Conservation (phyloP, 2,888 invertebrate species). For the Xestia rhomboidea region DNA sequence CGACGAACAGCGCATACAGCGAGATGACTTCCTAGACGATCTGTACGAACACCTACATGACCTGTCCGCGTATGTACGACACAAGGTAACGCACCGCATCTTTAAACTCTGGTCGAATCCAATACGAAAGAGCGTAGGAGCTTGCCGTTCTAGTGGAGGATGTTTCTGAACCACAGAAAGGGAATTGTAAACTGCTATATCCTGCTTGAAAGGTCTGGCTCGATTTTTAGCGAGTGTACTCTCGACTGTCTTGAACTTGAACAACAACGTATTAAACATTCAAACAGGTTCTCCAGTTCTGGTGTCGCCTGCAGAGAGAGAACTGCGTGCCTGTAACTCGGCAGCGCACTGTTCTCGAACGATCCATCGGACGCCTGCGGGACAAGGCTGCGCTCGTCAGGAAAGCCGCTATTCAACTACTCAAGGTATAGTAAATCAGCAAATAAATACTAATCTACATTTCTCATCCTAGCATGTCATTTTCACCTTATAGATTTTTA, state of each 20-base stretch:
- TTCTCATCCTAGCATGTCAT: not conserved
- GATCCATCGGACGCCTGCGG: conserved; percentile 93
- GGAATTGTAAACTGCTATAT: not conserved
- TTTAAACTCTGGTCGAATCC: not conserved
- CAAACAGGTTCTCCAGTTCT: conserved; percentile 93
- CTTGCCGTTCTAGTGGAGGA: not conserved
- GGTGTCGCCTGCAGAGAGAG: conserved; percentile 94
- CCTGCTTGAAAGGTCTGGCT: not conserved
- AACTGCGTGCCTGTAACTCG: conserved; percentile 94
- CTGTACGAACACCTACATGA: conserved; percentile 96
- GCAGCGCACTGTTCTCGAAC: conserved; percentile 92
- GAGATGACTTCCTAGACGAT: conserved; percentile 95
- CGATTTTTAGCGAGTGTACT: not conserved
- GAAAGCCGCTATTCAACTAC: conserved; percentile 95
- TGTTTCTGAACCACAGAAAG: not conserved
- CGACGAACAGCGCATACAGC: conserved; percentile 92
- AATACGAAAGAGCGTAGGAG: not conserved
- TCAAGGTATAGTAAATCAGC: conserved; percentile 87
- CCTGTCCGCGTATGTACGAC: conserved; percentile 95
- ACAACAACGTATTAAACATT: not conserved
- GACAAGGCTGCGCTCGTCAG: conserved; percentile 96
- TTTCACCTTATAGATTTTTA: not conserved
- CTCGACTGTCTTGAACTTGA: not conserved
- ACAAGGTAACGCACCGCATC: conserved; percentile 90
- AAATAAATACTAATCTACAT: not conserved